These are phyloP conservation scores for Myotis findleyi DNA, from an alignment of 2,797 vertebrate genomes.

Conservation along the genomic window DNA sequence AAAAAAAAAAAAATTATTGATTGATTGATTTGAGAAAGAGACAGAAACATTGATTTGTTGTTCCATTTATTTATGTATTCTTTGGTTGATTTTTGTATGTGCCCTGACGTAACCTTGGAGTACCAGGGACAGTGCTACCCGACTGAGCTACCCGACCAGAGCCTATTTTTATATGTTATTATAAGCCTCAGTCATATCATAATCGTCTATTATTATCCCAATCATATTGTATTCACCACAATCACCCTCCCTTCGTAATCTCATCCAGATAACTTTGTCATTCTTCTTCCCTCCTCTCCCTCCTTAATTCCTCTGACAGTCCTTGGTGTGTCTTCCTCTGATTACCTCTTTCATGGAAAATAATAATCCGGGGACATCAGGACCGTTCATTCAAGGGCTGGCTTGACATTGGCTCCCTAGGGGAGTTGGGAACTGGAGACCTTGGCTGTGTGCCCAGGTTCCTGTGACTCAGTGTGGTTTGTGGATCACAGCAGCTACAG, in stretches of 20 bases:
- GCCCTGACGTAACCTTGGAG: neutral
- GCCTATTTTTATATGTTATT: neutral
- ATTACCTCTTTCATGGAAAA: neutral
- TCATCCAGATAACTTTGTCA: neutral
- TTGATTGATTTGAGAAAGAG: neutral
- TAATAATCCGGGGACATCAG: neutral
- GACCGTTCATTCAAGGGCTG: neutral
- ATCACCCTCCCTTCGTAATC: neutral
- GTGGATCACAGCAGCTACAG: neutral
- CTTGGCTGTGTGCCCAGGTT: neutral
- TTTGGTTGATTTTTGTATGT: neutral
- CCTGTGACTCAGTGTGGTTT: neutral
- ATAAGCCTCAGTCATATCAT: neutral
- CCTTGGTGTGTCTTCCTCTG: neutral
- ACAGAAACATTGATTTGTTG: neutral
- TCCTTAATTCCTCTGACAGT: neutral
- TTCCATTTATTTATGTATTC: neutral
- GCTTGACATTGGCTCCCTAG: neutral
- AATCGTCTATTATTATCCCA: neutral
- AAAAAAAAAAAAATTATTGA: neutral
- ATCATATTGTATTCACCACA: neutral
- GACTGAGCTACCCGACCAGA: neutral
- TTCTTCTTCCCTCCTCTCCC: neutral
- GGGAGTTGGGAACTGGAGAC: neutral
- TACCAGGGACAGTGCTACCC: neutral